These are phyloP conservation scores for Planococcus citri DNA, from an alignment of 1,140 invertebrate species.

Conservation along the genomic window DNA sequence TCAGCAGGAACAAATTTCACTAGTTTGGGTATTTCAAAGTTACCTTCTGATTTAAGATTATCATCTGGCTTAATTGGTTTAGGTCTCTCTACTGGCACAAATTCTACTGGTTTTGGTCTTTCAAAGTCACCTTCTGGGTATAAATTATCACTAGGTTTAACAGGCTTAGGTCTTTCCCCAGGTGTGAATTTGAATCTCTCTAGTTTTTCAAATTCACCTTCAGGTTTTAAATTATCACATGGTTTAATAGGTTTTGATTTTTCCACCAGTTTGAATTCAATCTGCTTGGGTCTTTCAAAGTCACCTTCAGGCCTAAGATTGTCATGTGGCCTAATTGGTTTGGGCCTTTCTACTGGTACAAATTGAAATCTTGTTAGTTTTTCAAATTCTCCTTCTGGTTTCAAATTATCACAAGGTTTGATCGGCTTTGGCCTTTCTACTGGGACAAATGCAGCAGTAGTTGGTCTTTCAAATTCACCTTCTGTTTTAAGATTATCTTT, in stretches of 20 bases:
- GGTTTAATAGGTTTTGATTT: conserved; percentile 33
- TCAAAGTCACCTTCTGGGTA: conserved; percentile 48
- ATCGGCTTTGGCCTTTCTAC: conserved; percentile 37
- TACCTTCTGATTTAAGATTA: conserved; percentile 45
- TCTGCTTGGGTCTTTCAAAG: conserved; percentile 32
- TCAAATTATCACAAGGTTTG: conserved; percentile 37
- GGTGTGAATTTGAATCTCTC: conserved; percentile 37
- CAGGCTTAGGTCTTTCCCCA: conserved; percentile 31
- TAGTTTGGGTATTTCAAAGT: conserved; percentile 38
- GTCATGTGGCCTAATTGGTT: conserved; percentile 35
- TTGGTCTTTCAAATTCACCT: conserved; percentile 36
- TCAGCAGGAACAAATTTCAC: conserved; percentile 37
- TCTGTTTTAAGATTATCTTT: conserved; percentile 43
- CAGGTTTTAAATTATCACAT: conserved; percentile 42
- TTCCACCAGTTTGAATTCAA: conserved; percentile 31
- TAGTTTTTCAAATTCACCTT: conserved; percentile 43
- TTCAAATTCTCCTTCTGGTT: conserved; percentile 50
- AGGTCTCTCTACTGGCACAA: conserved; percentile 36
- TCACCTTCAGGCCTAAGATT: conserved; percentile 42
- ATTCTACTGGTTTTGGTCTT: conserved; percentile 30
- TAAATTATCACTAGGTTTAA: conserved; percentile 44
- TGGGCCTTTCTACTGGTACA: conserved; percentile 29
- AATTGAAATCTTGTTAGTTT: conserved; percentile 33
- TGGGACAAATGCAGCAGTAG: conserved; percentile 38
- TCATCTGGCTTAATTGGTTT: conserved; percentile 42